Percentiles rank a stretch among this genome's conserved stretches.
These are phyloP conservation scores for Psittacula derbiana DNA, from an alignment of 2,797 vertebrate species.

Conservation along the genomic window DNA sequence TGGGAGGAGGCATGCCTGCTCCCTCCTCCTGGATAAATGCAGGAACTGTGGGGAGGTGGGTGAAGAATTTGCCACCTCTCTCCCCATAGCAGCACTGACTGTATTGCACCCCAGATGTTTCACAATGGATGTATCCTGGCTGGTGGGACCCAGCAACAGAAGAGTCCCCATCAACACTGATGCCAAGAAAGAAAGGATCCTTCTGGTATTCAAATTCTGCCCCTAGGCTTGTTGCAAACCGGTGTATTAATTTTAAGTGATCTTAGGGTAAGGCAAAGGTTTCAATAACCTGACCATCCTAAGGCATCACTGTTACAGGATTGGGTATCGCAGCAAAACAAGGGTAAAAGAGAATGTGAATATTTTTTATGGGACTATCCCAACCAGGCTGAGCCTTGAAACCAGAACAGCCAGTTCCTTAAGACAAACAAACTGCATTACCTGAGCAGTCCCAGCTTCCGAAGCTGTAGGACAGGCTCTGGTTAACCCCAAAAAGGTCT, in stretches of 20 bases:
- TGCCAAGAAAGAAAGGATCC: background rate
- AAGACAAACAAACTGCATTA: background rate
- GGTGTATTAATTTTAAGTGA: background rate
- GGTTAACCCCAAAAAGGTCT: background rate
- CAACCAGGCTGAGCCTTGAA: background rate
- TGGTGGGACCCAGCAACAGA: background rate
- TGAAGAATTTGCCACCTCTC: background rate
- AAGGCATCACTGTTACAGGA: background rate
- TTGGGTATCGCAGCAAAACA: background rate
- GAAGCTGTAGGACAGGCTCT: background rate
- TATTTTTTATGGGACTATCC: background rate
- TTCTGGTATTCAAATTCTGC: background rate
- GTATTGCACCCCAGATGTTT: accelerated
- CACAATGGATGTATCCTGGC: background rate
- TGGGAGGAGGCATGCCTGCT: background rate
- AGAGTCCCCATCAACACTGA: background rate
- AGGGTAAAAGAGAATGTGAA: background rate
- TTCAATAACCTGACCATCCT: background rate
- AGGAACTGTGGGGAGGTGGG: background rate
- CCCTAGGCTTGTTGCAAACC: background rate
- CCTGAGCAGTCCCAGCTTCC: background rate
- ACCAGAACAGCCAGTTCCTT: conserved; percentile 11
- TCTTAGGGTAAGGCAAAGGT: background rate
- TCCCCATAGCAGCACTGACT: background rate
- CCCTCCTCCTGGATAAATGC: background rate